phyloP scores from a whole-genome alignment of 2,797 vertebrate genomes.

The Sebastes kiyomatsui region DNA sequence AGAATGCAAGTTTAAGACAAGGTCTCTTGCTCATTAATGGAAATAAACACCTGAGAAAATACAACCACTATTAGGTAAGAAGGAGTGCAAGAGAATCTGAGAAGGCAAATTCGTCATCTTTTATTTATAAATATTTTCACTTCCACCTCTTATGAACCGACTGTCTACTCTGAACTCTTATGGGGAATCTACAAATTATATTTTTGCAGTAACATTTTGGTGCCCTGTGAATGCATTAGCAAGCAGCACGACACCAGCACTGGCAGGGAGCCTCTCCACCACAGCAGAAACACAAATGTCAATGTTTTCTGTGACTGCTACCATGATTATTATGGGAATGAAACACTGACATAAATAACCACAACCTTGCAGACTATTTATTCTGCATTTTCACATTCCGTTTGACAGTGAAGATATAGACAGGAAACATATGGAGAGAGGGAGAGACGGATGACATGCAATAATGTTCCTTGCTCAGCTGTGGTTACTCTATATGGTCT shows the following conservation, averaged over 20 bases:
- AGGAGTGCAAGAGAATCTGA: background rate
- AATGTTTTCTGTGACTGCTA: conserved; percentile 26
- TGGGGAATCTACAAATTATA: conserved; percentile 2
- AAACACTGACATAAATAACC: conserved; percentile 21
- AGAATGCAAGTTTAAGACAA: no score
- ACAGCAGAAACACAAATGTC: conserved; percentile 27
- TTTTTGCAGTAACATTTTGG: conserved; percentile 20
- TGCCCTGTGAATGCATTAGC: conserved; percentile 15
- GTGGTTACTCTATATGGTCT: background rate
- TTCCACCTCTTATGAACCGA: background rate
- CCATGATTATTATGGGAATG: conserved; percentile 7
- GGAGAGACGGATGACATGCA: background rate
- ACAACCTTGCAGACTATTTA: background rate
- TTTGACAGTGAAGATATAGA: background rate
- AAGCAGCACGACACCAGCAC: conserved; percentile 16
- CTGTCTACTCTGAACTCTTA: background rate
- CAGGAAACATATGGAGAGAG: background rate
- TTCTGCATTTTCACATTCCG: background rate
- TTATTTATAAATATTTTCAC: conserved; percentile 7
- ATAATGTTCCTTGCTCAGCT: background rate
- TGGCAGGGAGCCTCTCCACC: conserved; percentile 19
- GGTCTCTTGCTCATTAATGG: background rate
- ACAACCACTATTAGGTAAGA: background rate
- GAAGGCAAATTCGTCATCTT: background rate
- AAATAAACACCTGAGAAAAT: background rate